Conservation (phyloP, 2,797 vertebrate genomes). For the Acanthurus lineatus region DNA sequence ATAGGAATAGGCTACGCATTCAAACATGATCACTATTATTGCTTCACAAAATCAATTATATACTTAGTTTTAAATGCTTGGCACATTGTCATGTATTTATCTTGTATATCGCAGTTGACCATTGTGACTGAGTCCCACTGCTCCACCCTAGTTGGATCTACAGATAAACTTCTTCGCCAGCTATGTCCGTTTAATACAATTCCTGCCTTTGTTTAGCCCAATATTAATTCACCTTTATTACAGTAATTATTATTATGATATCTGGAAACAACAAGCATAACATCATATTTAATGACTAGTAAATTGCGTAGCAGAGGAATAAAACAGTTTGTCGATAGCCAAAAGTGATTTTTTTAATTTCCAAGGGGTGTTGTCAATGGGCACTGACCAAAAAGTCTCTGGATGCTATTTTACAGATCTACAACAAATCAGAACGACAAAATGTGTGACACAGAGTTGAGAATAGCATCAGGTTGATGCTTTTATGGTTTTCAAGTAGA, state of each 20-base stretch:
- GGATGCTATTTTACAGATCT: too few species aligned
- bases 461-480: too few species aligned
- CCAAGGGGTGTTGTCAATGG: too few species aligned
- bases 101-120: not conserved
- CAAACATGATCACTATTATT: not conserved
- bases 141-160: constrained; percentile 25
- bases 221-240: constrained; percentile 16
- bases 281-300: constrained; percentile 9
- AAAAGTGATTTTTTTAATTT: not conserved
- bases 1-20: not conserved
- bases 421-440: too few species aligned
- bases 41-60: constrained; percentile 1
- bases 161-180: constrained; percentile 6
- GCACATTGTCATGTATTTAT: not conserved
- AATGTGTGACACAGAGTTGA: too few species aligned
- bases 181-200: constrained; percentile 23
- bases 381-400: too few species aligned
- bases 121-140: constrained; percentile 18
- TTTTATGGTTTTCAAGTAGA: too few species aligned
- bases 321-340: constrained; percentile 1
- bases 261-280: constrained; percentile 19
- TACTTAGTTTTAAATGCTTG: not conserved
- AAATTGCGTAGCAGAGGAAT: constrained; percentile 23
- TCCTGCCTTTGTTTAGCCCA: constrained; percentile 8
- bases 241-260: constrained; percentile 22